Evolutionary conservation across 23 tunicate genomes (phyloP).

Genomic region (Clavelina lepadiformis): DNA sequence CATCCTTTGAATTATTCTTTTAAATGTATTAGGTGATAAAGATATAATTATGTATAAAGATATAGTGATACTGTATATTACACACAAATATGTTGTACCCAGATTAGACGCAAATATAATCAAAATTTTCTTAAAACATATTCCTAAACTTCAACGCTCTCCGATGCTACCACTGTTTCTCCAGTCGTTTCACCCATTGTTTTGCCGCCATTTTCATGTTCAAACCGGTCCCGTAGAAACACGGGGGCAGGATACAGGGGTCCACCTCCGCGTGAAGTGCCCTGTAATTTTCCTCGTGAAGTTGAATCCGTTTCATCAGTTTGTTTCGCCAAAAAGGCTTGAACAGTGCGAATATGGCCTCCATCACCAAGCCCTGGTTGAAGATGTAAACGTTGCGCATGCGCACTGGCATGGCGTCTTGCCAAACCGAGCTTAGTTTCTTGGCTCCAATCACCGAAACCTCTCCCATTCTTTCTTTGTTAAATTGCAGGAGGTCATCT

Average conservation of each 20-base stretch:
- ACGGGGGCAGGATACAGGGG: conserved; percentile 11
- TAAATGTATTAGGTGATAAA: too few species aligned
- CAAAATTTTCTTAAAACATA: too few species aligned
- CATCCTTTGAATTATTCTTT: too few species aligned
- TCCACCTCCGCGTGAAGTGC: conserved; percentile 29
- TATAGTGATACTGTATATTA: too few species aligned
- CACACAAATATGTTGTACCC: too few species aligned
- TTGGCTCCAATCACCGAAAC: conserved; percentile 15
- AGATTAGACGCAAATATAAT: too few species aligned
- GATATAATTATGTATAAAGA: too few species aligned
- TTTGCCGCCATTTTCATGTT: conserved; percentile 1
- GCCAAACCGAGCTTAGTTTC: conserved; percentile 9
- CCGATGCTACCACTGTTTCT: conserved; percentile 2
- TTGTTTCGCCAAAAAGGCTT: conserved; percentile 25
- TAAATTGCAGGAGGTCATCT: conserved; percentile 15
- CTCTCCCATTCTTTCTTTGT: background rate
- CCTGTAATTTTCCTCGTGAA: conserved; percentile 23
- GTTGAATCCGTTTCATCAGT: conserved; percentile 16
- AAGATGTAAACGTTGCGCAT: conserved; percentile 27
- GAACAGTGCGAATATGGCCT: conserved; percentile 13
- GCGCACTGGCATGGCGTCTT: conserved; percentile 73
- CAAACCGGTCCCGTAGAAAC: conserved; percentile 23
- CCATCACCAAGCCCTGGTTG: conserved; percentile 34
- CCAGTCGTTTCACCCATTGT: conserved; percentile 15
- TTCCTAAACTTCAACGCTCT: too few species aligned